Conservation (phyloP, 2,888 invertebrate genomes). For the Eupithecia pulchellata region DNA sequence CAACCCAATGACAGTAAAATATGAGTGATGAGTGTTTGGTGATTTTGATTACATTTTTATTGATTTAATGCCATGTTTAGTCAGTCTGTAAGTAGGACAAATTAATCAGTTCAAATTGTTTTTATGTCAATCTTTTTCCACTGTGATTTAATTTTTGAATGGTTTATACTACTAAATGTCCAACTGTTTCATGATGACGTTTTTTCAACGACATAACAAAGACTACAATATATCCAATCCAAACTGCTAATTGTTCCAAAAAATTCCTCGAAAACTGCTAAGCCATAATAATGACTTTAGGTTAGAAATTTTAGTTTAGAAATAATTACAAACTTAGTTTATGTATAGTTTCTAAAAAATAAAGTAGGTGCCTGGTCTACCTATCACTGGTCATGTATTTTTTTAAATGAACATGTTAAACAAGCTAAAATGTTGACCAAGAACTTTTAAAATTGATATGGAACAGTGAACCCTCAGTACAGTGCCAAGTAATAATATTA, state of each 20-base stretch:
- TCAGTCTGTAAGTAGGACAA: conserved; percentile 32
- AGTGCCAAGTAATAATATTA: conserved; percentile 39
- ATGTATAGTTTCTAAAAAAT: too few species aligned
- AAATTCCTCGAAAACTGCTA: not conserved
- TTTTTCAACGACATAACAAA: too few species aligned
- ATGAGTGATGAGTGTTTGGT: conserved; percentile 12
- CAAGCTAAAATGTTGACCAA: conserved; percentile 17
- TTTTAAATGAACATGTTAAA: too few species aligned
- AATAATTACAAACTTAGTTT: too few species aligned
- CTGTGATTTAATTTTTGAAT: conserved; percentile 20
- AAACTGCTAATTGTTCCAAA: too few species aligned
- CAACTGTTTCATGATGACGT: too few species aligned
- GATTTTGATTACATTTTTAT: conserved; percentile 26
- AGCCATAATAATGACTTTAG: not conserved
- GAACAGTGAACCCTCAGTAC: conserved; percentile 22
- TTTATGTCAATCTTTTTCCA: conserved; percentile 12
- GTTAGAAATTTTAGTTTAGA: not conserved
- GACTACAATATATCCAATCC: too few species aligned
- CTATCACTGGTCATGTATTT: too few species aligned
- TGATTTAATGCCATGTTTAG: conserved; percentile 27
- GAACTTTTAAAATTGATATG: conserved; percentile 18
- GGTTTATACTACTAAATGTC: not conserved
- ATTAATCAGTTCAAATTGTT: conserved; percentile 34
- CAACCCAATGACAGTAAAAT: conserved; percentile 10
- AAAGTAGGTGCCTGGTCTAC: too few species aligned